Conservation (phyloP, 2,888 invertebrate species). For the Meiosimyza platycephala region DNA sequence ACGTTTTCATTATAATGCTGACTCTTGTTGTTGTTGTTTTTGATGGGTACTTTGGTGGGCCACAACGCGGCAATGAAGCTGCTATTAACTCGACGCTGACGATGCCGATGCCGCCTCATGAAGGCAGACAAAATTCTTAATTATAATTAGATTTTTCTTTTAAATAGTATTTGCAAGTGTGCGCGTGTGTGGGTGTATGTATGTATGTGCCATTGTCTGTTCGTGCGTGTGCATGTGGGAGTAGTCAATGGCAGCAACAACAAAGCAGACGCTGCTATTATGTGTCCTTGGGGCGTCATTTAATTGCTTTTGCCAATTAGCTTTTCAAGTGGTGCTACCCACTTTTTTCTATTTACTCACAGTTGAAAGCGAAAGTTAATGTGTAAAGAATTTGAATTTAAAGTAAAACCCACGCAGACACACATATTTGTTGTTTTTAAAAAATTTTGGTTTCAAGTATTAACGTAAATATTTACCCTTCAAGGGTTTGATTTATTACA, state of each 20-base stretch:
- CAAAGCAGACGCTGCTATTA: constrained; percentile 50
- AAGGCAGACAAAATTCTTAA: constrained; percentile 41
- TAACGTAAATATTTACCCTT: too few relatives aligned
- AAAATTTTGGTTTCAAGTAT: too few relatives aligned
- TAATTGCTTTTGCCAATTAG: constrained; percentile 66
- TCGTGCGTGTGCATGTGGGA: constrained; percentile 31
- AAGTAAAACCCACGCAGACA: too few relatives aligned
- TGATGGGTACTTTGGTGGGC: constrained; percentile 7
- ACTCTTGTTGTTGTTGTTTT: constrained; percentile 39
- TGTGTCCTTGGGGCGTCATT: constrained; percentile 68
- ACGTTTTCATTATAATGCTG: constrained; percentile 49
- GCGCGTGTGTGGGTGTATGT: constrained; percentile 34
- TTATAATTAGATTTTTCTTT: constrained; percentile 40
- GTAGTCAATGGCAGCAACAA: neutral
- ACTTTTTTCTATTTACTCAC: neutral
- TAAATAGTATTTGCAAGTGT: constrained; percentile 40
- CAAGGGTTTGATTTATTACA: too few relatives aligned
- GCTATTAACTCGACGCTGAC: constrained; percentile 37
- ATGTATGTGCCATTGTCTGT: constrained; percentile 24
- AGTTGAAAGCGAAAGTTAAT: constrained; percentile 16
- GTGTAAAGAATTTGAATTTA: too few relatives aligned
- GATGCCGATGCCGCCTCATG: constrained; percentile 19
- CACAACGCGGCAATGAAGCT: constrained; percentile 27
- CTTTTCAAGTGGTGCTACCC: constrained; percentile 56
- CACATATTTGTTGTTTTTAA: too few relatives aligned